Base-by-base conservation (phyloP, 2,888 invertebrate genomes). In the Hypolimnas misippus region DNA sequence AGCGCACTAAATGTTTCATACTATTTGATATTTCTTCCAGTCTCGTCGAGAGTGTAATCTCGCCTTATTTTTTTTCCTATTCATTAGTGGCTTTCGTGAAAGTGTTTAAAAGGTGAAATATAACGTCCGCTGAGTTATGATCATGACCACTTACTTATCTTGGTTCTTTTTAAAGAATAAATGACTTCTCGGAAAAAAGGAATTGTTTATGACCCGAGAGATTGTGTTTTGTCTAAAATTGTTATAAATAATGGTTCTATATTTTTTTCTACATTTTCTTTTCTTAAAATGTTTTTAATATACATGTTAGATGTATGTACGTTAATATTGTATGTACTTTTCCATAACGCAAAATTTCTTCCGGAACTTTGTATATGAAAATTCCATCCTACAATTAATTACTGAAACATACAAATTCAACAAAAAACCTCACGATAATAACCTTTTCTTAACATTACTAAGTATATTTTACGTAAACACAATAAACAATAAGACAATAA, bases 21-120 rank as follows among this genome's bases (percentile, higher is more conserved):
- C 25, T 25, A 3, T 25, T 25, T 3, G 5, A 25, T 3, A 25
- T 25, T 25, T 25, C 25, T 2, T 25, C 5, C 25, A 25, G 44
- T 25, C 25, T 49, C 14, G 49, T n/a, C 14, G 49, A 49, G 14
- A 29, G 14, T 29, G 49, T 49, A 49, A 29, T 49, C 49, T 49
- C 16, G 50, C 53, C 73, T 74, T 76, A 76, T 73, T 70, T 69
- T 57, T 57, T 70, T 62, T 59, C 60, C 65, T 69, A 75, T 79
- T 79, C 76, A 76, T 79, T 76, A 76, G 75, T 68, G 70, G 66
- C 66, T 61, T 66, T 73, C 65, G 67, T 66, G 66, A 62, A 63
- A 56, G 63, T 67, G 58, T 63, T 63, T 62, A 49, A 33, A 66
- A 7, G 50, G 55, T 66, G 55, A 63, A 66, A 57, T 62, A 60